These are phyloP conservation scores for Mystacornis crossleyi DNA, from an alignment of 2,113 vertebrate genomes.

Conservation along the genomic window DNA sequence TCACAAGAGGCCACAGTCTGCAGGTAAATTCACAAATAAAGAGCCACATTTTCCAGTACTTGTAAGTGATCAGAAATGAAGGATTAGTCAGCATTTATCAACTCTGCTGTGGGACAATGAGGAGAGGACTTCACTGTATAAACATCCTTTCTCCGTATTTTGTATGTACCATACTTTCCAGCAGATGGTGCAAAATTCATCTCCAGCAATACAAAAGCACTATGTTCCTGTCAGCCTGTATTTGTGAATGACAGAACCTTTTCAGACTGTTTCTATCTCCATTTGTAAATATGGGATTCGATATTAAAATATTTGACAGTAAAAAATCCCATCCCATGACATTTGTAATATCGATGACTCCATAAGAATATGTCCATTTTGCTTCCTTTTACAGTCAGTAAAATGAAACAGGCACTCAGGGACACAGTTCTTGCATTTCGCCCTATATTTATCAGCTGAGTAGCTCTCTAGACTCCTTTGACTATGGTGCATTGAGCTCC, in stretches of 20 bases:
- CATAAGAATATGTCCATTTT: not conserved
- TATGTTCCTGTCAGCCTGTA: not conserved
- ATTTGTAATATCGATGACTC: not conserved
- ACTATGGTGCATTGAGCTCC: not conserved
- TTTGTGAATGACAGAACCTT: not conserved
- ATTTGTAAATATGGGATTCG: not conserved
- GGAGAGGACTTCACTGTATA: not conserved
- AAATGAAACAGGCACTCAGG: not conserved
- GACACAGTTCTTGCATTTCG: not conserved
- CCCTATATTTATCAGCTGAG: not conserved
- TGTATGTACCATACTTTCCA: conserved; percentile 36
- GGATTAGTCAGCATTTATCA: not conserved
- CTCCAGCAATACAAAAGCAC: not conserved
- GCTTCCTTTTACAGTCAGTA: not conserved
- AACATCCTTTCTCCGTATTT: rapidly evolving
- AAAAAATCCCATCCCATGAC: not conserved
- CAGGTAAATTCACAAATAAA: not conserved
- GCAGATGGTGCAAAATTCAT: conserved; percentile 66
- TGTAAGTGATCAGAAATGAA: not conserved
- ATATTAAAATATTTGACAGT: not conserved
- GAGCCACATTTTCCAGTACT: not conserved
- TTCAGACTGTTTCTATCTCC: not conserved
- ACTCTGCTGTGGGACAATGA: not conserved
- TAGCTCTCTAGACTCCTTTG: not conserved
- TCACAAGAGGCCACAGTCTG: not conserved